Base-by-base conservation (phyloP, 23 tunicate genomes). In the Phallusia fumigata region DNA sequence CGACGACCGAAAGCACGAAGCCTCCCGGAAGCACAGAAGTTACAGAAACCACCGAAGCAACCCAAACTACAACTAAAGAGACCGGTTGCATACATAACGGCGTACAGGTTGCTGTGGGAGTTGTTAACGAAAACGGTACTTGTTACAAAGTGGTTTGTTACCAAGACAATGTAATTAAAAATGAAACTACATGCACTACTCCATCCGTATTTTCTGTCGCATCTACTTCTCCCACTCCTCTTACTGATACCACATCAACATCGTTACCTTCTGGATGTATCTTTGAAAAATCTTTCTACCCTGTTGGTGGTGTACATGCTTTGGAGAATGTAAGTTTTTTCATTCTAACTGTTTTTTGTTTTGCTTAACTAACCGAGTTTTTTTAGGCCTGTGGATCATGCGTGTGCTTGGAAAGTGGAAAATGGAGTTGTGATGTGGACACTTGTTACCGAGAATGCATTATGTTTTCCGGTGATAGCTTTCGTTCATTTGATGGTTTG, bases 391-490 rank as follows among this genome's bases (percentile, higher is more conserved):
- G 81, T 78, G 81, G 64, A 15, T 21, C 21, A 22, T 78, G 81
- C 32, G n/a, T 16, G 34, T 78, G 81, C 36, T 47, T 78, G 64
- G 64, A n/a, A 31, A 47, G 64, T n/a, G 40, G 40, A 22, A 40
- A 44, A 30, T 78, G 81, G 81, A 30, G 34, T 32, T 78, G 81
- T n/a, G 30, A 78, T 35, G 16, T 19, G 15, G 64, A 44, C 18
- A 78, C 34, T 51, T 78, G 81, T 78, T 28, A 33, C 18, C 35
- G 53, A 2, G 81, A 78, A 47, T 78, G 81, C 64, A 50, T 78
- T 24, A 78, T 78, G 81, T 78, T 78, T 50, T 32, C 45, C 15
- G 81, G 64, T 8, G 64, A 78, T 50, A 47, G 45, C 22, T 45
- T 78, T n/a, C 33, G 21, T 10, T 18, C 81, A 0, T 78, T 78